Evolutionary conservation across 2,888 invertebrate species (phyloP).

Genomic region (Oxycera nigricornis): DNA sequence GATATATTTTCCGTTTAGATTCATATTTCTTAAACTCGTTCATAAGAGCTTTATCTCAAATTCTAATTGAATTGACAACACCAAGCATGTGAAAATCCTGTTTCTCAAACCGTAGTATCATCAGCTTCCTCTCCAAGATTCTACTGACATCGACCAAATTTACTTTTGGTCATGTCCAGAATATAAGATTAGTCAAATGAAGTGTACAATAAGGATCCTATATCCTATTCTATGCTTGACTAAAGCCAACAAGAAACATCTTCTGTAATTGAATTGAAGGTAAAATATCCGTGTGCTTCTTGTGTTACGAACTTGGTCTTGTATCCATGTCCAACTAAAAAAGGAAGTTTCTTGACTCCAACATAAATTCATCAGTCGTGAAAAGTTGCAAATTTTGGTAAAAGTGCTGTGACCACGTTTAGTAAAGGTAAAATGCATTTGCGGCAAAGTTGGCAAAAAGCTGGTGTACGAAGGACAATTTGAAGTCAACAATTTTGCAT

Average conservation of each 20-base stretch:
- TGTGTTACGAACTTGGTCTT: neutral
- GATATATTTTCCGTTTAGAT: no score
- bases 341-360: neutral
- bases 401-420: neutral
- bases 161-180: slow-evolving; percentile 46
- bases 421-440: slow-evolving; percentile 1
- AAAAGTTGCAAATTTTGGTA: neutral
- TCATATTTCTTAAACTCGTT: no score
- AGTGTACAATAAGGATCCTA: slow-evolving; percentile 24
- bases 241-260: slow-evolving; percentile 5
- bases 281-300: slow-evolving; percentile 14
- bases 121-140: neutral
- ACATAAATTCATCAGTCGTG: neutral
- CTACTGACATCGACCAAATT: slow-evolving; percentile 23
- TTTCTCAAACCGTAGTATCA: no score
- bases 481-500: neutral
- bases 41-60: no score
- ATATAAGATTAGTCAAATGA: slow-evolving; percentile 46
- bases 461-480: neutral
- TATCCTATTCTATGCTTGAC: neutral
- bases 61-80: no score
- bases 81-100: no score
- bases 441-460: neutral
- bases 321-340: neutral
- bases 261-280: slow-evolving; percentile 25